Percentiles rank a stretch among this genome's conserved stretches.
These are phyloP conservation scores for Diplogasteroides magnus DNA, from an alignment of 1,140 invertebrate genomes.

Conservation along the genomic window DNA sequence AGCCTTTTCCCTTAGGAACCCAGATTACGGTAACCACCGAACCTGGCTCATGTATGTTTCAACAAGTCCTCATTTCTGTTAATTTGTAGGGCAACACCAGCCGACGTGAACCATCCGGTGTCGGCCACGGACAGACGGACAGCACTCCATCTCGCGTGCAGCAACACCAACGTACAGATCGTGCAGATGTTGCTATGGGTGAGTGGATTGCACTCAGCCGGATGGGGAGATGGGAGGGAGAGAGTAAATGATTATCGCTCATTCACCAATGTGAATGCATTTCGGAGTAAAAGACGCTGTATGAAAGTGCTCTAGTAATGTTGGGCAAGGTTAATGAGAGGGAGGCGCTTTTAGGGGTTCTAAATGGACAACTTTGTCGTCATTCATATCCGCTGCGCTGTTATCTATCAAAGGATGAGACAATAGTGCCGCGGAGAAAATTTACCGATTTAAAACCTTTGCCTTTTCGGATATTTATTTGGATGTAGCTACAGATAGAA, in stretches of 20 bases:
- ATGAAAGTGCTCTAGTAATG: no score
- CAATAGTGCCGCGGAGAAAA: neutral
- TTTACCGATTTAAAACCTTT: neutral
- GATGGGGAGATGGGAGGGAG: neutral
- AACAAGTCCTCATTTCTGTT: neutral
- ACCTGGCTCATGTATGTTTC: neutral
- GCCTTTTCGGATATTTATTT: neutral
- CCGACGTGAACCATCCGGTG: constrained; percentile 54
- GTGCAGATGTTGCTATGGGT: constrained; percentile 90
- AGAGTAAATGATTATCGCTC: constrained; percentile 5
- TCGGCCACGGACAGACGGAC: constrained; percentile 72
- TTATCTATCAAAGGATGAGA: no score
- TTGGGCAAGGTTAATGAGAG: no score
- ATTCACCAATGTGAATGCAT: no score
- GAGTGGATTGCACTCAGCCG: constrained; percentile 29
- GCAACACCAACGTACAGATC: constrained; percentile 69
- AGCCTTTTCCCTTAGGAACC: constrained; percentile 62
- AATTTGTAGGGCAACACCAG: constrained; percentile 8
- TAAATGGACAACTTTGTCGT: no score
- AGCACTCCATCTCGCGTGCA: constrained; percentile 79
- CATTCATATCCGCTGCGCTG: no score
- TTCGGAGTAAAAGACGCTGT: no score
- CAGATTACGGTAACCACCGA: neutral
- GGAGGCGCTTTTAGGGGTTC: no score
- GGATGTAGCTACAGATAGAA: neutral